Evolutionary conservation across 2,888 invertebrate genomes (phyloP).

Genomic region (Chrysolina americana): DNA sequence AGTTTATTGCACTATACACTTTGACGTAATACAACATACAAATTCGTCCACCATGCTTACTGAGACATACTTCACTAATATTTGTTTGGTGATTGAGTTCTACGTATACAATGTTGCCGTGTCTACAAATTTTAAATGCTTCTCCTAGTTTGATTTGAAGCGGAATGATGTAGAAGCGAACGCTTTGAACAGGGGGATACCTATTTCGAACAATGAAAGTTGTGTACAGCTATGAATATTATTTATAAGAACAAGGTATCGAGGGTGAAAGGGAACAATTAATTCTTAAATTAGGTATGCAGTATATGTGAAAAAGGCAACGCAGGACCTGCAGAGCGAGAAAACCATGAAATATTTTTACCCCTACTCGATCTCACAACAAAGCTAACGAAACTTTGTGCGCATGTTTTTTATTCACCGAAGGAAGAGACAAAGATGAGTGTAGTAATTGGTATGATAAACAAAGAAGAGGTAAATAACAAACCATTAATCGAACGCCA

Average conservation of each 20-base stretch:
- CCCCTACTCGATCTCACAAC: conserved; percentile 49
- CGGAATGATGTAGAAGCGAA: conserved; percentile 7
- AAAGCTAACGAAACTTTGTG: conserved; percentile 47
- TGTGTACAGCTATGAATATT: background rate
- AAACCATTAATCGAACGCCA: conserved; percentile 42
- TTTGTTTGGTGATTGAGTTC: conserved; percentile 60
- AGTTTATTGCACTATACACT: conserved; percentile 50
- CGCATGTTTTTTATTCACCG: conserved; percentile 50
- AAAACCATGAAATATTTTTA: conserved; percentile 50
- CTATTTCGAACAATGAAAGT: conserved; percentile 2
- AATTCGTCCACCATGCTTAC: conserved; percentile 59
- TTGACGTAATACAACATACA: conserved; percentile 53
- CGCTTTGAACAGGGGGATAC: background rate
- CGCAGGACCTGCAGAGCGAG: conserved; percentile 39
- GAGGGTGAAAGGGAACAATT: conserved; percentile 30
- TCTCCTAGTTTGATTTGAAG: conserved; percentile 44
- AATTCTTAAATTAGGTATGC: conserved; percentile 27
- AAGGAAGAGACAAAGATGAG: conserved; percentile 41
- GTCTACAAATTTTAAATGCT: conserved; percentile 41
- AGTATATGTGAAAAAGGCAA: conserved; percentile 38
- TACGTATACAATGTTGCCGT: conserved; percentile 54
- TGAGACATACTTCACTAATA: conserved; percentile 59
- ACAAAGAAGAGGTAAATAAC: conserved; percentile 51
- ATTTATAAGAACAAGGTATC: background rate
- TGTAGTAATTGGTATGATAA: conserved; percentile 46